These are phyloP conservation scores for Oryzias woworae DNA, from an alignment of 2,113 vertebrate species.

Conservation along the genomic window DNA sequence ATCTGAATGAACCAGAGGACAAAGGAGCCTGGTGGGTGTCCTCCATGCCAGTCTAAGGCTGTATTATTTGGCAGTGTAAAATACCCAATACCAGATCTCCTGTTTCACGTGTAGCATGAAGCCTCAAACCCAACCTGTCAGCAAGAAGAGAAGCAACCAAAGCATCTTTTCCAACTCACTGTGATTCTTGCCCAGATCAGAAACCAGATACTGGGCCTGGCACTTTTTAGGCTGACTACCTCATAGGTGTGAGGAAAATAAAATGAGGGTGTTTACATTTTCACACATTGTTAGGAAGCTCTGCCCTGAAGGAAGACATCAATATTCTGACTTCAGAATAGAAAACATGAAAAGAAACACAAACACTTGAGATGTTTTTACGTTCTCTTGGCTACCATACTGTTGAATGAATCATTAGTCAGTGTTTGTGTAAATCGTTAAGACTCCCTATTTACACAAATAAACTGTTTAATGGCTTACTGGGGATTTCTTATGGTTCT, in stretches of 20 bases:
- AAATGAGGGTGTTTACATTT: slow-evolving; percentile 32
- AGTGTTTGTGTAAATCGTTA: no score
- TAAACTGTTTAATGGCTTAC: not conserved
- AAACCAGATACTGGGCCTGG: slow-evolving; percentile 55
- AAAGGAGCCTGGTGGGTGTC: slow-evolving; percentile 1
- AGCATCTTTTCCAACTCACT: slow-evolving; percentile 29
- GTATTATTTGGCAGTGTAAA: slow-evolving; percentile 8
- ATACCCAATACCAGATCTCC: slow-evolving; percentile 16
- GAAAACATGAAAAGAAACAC: slow-evolving; percentile 28
- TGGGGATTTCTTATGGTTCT: slow-evolving; percentile 4
- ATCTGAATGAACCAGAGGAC: slow-evolving; percentile 1
- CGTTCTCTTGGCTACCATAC: not conserved
- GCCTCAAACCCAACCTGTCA: slow-evolving; percentile 53
- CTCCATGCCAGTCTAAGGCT: slow-evolving; percentile 1
- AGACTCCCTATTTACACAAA: not conserved
- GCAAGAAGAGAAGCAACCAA: slow-evolving; percentile 36
- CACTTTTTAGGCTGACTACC: slow-evolving; percentile 35
- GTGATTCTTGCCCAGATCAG: slow-evolving; percentile 54
- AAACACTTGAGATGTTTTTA: slow-evolving; percentile 9
- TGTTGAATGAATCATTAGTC: not conserved
- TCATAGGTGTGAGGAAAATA: slow-evolving; percentile 30
- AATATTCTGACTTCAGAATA: slow-evolving; percentile 39
- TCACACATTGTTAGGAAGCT: slow-evolving; percentile 52
- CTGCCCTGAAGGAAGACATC: slow-evolving; percentile 44
- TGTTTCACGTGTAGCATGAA: slow-evolving; percentile 24